A percentile compares a stretch with the other conserved stretches of the same genome.
Conservation (phyloP, 2,888 invertebrate species). For the Protophormia terraenovae region DNA sequence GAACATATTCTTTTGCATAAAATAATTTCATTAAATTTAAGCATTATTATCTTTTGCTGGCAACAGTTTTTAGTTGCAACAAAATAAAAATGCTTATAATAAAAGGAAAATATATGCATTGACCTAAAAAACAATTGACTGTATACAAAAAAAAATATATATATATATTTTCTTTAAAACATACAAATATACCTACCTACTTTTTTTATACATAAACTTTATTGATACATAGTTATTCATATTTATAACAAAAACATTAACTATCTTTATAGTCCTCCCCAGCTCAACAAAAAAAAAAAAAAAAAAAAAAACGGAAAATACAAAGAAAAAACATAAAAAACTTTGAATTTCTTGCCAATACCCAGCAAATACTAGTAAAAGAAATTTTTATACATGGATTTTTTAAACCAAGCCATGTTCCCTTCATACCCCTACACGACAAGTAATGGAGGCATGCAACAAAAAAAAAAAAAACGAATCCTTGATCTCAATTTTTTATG, state of each 20-base stretch:
- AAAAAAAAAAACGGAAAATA: constrained; percentile 24
- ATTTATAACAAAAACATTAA: constrained; percentile 56
- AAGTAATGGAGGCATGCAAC: neutral
- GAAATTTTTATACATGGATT: constrained; percentile 2
- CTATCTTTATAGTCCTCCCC: constrained; percentile 46
- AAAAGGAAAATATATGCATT: constrained; percentile 35
- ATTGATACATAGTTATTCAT: constrained; percentile 61
- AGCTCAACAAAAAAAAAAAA: neutral
- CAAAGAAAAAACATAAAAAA: neutral
- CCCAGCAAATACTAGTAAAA: neutral
- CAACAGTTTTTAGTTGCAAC: constrained; percentile 48
- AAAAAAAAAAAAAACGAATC: constrained; percentile 35
- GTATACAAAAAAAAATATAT: neutral
- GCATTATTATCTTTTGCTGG: constrained; percentile 46
- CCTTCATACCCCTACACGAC: neutral
- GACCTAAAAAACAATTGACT: constrained; percentile 58
- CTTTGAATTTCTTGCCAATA: constrained; percentile 44
- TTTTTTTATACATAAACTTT: constrained; percentile 12
- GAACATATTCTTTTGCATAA: neutral
- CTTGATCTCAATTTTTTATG: constrained; percentile 61
- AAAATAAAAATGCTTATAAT: constrained; percentile 4
- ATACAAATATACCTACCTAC: neutral
- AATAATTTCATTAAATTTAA: constrained; percentile 49
- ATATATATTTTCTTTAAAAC: neutral
- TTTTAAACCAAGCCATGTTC: constrained; percentile 8